Evolutionary conservation across 1,140 invertebrate species (phyloP).

Genomic region (Leptopilina clavipes): DNA sequence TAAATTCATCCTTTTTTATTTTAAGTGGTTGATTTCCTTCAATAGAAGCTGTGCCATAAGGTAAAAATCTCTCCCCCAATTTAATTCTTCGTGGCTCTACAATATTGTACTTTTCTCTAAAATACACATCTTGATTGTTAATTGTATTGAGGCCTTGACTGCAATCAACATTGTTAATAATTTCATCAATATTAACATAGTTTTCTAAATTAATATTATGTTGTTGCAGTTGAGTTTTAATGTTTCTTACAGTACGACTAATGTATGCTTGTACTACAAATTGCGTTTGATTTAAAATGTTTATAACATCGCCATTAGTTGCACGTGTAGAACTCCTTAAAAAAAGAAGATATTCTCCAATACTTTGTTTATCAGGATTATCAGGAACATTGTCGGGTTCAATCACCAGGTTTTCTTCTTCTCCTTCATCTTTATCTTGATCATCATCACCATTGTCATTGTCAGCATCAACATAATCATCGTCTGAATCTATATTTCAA

Average conservation of each 20-base stretch:
- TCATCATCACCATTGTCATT: too few relatives aligned
- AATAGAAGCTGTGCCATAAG: neutral
- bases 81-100: too few relatives aligned
- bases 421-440: too few relatives aligned
- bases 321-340: neutral
- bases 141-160: neutral
- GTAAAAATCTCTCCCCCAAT: neutral
- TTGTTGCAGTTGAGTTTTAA: neutral
- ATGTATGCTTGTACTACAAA: neutral
- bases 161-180: neutral
- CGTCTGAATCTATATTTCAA: too few relatives aligned
- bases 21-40: neutral
- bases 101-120: too few relatives aligned
- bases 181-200: too few relatives aligned
- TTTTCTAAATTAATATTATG: neutral
- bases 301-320: neutral
- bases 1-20: neutral
- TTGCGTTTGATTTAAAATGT: neutral
- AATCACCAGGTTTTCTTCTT: too few relatives aligned
- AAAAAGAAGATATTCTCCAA: neutral
- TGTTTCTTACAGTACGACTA: neutral
- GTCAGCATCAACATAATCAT: too few relatives aligned
- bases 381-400: too few relatives aligned
- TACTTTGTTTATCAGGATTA: neutral
- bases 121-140: too few relatives aligned